Evolutionary conservation across 1,140 invertebrate genomes (phyloP).

Genomic region (Bombus soroeensis): DNA sequence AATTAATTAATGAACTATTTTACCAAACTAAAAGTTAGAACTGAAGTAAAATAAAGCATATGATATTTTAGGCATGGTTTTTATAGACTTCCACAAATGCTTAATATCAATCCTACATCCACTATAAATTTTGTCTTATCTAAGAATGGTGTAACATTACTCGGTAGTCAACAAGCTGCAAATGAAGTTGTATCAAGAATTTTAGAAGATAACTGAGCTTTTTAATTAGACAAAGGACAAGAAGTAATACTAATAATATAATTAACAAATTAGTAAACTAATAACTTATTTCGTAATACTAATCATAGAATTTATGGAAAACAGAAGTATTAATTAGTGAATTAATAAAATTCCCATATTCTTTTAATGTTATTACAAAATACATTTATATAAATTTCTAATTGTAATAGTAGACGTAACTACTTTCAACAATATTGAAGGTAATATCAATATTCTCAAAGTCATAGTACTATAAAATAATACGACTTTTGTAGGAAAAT

Average conservation of each 20-base stretch:
- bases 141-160: constrained; percentile 31
- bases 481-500: constrained; percentile 18
- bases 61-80: constrained; percentile 19
- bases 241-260: too few species aligned
- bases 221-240: not conserved
- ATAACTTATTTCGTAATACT: not conserved
- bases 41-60: not conserved
- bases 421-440: not conserved
- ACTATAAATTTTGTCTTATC: constrained; percentile 31
- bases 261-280: not conserved
- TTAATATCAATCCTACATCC: not conserved
- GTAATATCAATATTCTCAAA: not conserved
- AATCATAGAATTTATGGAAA: not conserved
- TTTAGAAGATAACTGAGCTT: constrained; percentile 6
- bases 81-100: constrained; percentile 14
- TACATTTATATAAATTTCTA: constrained; percentile 17
- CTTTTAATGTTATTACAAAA: constrained; percentile 18
- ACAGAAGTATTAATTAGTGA: not conserved
- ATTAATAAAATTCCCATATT: constrained; percentile 30
- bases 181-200: constrained; percentile 30
- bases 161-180: constrained; percentile 39
- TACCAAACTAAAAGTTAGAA: not conserved
- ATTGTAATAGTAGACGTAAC: constrained; percentile 5
- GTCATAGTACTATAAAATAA: constrained; percentile 19
- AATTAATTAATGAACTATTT: not conserved